Percentiles rank a stretch among this genome's conserved stretches.
Conservation (phyloP, 2,113 vertebrate species). For the Sialia sialis region DNA sequence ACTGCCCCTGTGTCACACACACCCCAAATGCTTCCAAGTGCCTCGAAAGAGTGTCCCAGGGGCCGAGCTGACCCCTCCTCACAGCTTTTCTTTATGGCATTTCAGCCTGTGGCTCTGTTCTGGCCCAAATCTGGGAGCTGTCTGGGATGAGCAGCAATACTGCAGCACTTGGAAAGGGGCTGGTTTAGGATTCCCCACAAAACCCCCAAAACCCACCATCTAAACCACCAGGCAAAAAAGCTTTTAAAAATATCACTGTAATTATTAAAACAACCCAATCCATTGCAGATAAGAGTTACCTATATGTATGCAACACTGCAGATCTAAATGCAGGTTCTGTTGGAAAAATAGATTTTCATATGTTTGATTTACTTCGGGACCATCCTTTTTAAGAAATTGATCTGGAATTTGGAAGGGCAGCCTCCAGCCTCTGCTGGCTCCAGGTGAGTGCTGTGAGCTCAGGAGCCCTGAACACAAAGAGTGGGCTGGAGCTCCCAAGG, state of each 20-base stretch:
- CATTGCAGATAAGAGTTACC: background rate
- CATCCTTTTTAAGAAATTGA: background rate
- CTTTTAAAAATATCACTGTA: background rate
- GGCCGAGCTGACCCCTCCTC: background rate
- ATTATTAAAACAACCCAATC: rapidly evolving
- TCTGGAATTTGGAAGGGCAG: background rate
- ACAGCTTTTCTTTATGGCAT: background rate
- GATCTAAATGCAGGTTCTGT: background rate
- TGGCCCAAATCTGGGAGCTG: background rate
- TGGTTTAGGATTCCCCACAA: background rate
- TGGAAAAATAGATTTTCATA: background rate
- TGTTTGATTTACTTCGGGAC: background rate
- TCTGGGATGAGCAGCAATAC: background rate
- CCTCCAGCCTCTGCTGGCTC: background rate
- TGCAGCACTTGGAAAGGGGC: background rate
- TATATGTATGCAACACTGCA: background rate
- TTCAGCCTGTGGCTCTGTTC: background rate
- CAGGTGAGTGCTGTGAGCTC: background rate
- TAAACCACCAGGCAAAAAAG: rapidly evolving
- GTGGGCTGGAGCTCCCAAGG: no score
- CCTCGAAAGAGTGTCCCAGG: background rate
- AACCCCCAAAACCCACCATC: background rate
- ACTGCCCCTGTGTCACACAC: background rate
- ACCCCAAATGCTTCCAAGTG: background rate
- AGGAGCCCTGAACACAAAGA: background rate